Conservation (phyloP, 2,888 invertebrate species). For the Cephus pygmeus region DNA sequence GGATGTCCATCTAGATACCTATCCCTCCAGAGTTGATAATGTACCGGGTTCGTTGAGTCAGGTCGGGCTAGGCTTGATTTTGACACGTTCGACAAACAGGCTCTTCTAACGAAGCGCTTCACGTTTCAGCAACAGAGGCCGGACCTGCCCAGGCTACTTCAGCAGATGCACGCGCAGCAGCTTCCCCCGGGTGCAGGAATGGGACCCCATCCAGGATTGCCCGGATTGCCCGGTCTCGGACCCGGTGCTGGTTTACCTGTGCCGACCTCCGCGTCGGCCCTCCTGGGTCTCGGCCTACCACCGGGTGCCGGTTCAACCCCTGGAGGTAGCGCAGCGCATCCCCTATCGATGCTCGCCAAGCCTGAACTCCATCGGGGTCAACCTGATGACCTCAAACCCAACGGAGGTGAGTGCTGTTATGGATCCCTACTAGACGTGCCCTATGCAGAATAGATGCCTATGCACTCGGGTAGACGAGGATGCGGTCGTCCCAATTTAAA, state of each 20-base stretch:
- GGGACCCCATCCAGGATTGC: slow-evolving; percentile 76
- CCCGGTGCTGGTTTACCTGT: slow-evolving; percentile 66
- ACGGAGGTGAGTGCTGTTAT: slow-evolving; percentile 74
- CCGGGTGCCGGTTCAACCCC: slow-evolving; percentile 70
- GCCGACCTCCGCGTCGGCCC: slow-evolving; percentile 66
- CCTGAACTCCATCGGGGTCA: slow-evolving; percentile 78
- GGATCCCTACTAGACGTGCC: not conserved
- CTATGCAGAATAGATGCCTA: too few species aligned
- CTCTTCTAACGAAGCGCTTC: slow-evolving; percentile 50
- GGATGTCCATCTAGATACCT: too few species aligned
- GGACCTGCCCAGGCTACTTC: slow-evolving; percentile 83
- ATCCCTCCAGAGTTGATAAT: too few species aligned
- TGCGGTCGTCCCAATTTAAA: not conserved
- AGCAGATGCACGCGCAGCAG: slow-evolving; percentile 94
- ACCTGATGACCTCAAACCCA: slow-evolving; percentile 80
- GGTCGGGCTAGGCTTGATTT: too few species aligned
- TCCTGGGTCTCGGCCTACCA: slow-evolving; percentile 66
- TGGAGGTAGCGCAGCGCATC: slow-evolving; percentile 77
- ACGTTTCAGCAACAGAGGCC: slow-evolving; percentile 85
- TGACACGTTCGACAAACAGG: slow-evolving; percentile 58
- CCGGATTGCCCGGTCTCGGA: slow-evolving; percentile 68
- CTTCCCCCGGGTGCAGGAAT: slow-evolving; percentile 77
- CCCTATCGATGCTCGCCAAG: slow-evolving; percentile 82
- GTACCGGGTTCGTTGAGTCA: too few species aligned
- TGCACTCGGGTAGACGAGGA: too few species aligned